These are phyloP conservation scores for Ceratothoa steindachneri DNA, from an alignment of 2,888 invertebrate genomes.

Conservation along the genomic window DNA sequence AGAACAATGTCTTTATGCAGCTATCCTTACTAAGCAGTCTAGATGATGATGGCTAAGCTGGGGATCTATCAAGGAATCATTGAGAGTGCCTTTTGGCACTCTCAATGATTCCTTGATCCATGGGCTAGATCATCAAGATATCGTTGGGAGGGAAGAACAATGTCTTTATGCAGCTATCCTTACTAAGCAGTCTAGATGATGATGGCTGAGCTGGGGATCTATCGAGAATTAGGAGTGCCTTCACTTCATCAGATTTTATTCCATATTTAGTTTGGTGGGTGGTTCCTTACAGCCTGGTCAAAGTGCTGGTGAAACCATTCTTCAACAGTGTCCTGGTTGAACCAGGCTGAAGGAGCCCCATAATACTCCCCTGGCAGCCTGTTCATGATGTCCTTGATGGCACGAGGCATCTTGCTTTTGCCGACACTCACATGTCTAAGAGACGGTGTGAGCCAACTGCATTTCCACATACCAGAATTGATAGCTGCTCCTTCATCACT, in stretches of 20 bases:
- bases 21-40: constrained; percentile 9
- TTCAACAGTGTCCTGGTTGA: constrained; percentile 1
- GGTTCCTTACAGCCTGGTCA: neutral
- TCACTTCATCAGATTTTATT: constrained; percentile 1
- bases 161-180: neutral
- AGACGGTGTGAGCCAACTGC: neutral
- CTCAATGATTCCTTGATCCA: neutral
- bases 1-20: neutral
- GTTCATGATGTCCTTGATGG: neutral
- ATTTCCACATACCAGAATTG: neutral
- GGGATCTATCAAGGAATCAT: constrained; percentile 14
- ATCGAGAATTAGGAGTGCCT: constrained; percentile 17
- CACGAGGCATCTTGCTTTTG: neutral
- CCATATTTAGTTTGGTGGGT: constrained; percentile 1
- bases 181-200: neutral
- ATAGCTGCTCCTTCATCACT: neutral
- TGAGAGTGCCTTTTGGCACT: neutral
- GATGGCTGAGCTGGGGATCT: no score
- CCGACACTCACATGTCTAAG: constrained; percentile 1
- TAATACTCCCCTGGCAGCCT: neutral
- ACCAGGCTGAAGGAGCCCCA: neutral
- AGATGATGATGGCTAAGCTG: neutral
- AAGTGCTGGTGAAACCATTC: constrained; percentile 10
- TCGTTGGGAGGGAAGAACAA: neutral
- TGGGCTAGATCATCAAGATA: neutral